Evolutionary conservation across 1,140 invertebrate genomes (phyloP).

Genomic region (Antheraea pernyi): DNA sequence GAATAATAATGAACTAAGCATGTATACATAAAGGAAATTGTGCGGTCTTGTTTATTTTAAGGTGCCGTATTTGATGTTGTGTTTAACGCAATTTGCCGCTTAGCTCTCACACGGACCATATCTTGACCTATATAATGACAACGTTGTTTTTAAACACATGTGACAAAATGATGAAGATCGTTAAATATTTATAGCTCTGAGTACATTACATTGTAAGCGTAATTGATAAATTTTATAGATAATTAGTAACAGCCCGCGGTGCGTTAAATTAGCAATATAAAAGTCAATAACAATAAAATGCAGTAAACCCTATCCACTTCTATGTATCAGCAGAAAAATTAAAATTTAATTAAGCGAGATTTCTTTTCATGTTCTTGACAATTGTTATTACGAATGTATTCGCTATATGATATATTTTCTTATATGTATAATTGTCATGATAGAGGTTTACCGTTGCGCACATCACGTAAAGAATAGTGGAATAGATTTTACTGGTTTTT

Average conservation of each 20-base stretch:
- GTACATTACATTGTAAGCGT: not conserved
- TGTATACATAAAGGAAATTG: not conserved
- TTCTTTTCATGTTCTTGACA: too few relatives aligned
- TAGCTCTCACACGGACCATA: constrained; percentile 4
- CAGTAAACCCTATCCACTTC: too few relatives aligned
- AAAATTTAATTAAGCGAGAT: too few relatives aligned
- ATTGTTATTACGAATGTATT: too few relatives aligned
- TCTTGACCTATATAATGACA: constrained; percentile 9
- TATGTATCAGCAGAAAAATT: too few relatives aligned
- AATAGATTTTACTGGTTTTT: too few relatives aligned
- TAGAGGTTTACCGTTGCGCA: too few relatives aligned
- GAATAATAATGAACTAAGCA: not conserved
- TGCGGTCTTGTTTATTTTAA: constrained; percentile 16
- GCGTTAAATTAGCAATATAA: too few relatives aligned
- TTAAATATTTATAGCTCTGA: not conserved
- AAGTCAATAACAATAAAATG: too few relatives aligned
- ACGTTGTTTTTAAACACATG: constrained; percentile 1
- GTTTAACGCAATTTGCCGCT: constrained; percentile 9
- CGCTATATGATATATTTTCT: too few relatives aligned
- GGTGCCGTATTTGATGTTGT: constrained; percentile 8
- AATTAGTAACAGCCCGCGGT: not conserved
- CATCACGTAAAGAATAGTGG: too few relatives aligned
- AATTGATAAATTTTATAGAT: not conserved
- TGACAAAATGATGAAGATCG: not conserved
- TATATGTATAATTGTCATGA: too few relatives aligned